Conservation (phyloP, 2,888 invertebrate genomes). For the Ornithoptera alexandrae region DNA sequence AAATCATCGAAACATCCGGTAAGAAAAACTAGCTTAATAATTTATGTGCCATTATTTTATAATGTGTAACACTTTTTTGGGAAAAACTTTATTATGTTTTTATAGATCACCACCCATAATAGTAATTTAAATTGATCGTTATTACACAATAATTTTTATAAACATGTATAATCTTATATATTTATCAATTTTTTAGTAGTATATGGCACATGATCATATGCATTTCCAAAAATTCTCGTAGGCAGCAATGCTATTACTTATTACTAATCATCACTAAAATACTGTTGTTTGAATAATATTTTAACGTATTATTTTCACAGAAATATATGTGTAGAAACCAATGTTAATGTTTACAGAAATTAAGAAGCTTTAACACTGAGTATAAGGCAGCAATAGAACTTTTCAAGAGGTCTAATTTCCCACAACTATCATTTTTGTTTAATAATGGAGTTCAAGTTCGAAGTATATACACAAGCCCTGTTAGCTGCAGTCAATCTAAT, state of each 20-base stretch:
- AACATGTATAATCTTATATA: no score
- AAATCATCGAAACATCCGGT: constrained; percentile 58
- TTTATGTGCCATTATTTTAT: background rate
- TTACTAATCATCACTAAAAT: no score
- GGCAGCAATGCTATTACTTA: no score
- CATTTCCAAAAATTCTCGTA: no score
- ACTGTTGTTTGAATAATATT: no score
- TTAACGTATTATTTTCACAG: constrained; percentile 1
- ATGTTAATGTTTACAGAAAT: constrained; percentile 46
- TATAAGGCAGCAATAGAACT: constrained; percentile 78
- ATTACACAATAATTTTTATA: background rate
- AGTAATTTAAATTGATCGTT: background rate
- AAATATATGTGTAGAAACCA: constrained; percentile 4
- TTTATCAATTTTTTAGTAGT: no score
- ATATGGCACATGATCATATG: no score
- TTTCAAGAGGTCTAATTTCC: constrained; percentile 74
- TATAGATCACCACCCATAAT: background rate
- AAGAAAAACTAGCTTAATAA: constrained; percentile 37
- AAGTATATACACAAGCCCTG: constrained; percentile 52
- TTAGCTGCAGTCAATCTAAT: constrained; percentile 38
- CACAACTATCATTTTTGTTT: constrained; percentile 50
- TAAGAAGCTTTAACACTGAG: constrained; percentile 69
- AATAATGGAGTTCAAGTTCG: constrained; percentile 36
- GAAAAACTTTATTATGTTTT: background rate
- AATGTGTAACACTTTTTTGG: background rate